Evolutionary conservation across 2,888 invertebrate genomes (phyloP).

Genomic region (Liopterus haemorrhoidalis): DNA sequence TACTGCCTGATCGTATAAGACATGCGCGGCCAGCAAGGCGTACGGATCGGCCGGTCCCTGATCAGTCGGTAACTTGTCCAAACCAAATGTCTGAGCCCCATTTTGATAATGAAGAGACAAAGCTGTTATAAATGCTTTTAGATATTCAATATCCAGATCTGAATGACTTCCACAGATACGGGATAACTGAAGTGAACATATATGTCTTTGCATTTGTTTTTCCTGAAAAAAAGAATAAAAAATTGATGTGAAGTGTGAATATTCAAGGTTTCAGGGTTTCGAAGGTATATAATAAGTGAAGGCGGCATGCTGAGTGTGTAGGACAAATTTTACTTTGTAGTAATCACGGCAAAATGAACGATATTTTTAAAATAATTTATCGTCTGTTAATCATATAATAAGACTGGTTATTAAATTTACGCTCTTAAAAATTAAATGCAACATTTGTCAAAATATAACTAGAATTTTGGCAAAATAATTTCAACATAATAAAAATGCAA

Average conservation of each 20-base stretch:
- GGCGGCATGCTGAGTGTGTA: too few species aligned
- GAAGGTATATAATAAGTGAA: not conserved
- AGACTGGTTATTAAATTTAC: too few species aligned
- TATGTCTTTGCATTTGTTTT: constrained; percentile 75
- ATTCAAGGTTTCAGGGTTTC: not conserved
- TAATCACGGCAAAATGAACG: too few species aligned
- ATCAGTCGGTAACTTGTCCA: constrained; percentile 60
- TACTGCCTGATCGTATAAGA: constrained; percentile 55
- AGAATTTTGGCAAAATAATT: too few species aligned
- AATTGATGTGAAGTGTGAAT: not conserved
- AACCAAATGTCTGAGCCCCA: constrained; percentile 51
- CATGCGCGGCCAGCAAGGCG: constrained; percentile 69
- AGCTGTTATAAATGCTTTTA: constrained; percentile 55
- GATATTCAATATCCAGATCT: constrained; percentile 50
- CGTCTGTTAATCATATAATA: too few species aligned
- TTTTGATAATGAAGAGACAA: constrained; percentile 62
- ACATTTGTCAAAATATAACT: too few species aligned
- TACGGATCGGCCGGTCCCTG: constrained; percentile 75
- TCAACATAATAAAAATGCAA: too few species aligned
- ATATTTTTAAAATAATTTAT: too few species aligned
- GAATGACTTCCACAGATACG: constrained; percentile 65
- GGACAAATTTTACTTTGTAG: too few species aligned
- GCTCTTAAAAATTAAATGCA: too few species aligned
- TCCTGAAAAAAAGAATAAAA: constrained; percentile 45
- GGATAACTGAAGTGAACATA: constrained; percentile 70